Conservation (phyloP, 92 coral and sea anemone genomes). For the Heliopora coerulea region DNA sequence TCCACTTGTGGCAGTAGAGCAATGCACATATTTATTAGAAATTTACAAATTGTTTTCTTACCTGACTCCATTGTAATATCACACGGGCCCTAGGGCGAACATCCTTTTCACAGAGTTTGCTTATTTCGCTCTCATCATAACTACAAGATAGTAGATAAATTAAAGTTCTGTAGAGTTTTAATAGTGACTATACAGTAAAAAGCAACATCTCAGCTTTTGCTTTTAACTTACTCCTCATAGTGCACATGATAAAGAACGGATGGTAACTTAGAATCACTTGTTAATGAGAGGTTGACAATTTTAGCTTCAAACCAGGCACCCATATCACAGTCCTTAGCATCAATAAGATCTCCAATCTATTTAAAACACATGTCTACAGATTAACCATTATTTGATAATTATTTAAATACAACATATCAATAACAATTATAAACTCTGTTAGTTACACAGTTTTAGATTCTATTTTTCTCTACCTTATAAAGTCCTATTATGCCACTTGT, state of each 20-base stretch:
- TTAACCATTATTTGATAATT: too few relatives aligned
- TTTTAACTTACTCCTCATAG: slow-evolving; percentile 84
- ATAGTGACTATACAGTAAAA: too few relatives aligned
- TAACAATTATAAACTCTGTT: too few relatives aligned
- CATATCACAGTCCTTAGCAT: slow-evolving; percentile 90
- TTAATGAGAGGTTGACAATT: slow-evolving; percentile 64
- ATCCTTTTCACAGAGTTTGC: slow-evolving; percentile 65
- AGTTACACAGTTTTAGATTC: too few relatives aligned
- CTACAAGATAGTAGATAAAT: slow-evolving; percentile 32
- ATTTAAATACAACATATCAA: too few relatives aligned
- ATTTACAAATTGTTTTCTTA: not conserved
- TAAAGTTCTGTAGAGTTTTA: too few relatives aligned
- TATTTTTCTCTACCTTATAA: slow-evolving; percentile 34
- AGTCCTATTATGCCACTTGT: slow-evolving; percentile 13
- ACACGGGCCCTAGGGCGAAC: slow-evolving; percentile 91
- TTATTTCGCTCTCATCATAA: slow-evolving; percentile 83
- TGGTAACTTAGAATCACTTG: slow-evolving; percentile 50
- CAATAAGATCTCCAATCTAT: slow-evolving; percentile 75
- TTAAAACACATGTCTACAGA: too few relatives aligned
- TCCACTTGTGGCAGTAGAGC: too few relatives aligned
- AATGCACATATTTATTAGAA: too few relatives aligned
- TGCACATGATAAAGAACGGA: slow-evolving; percentile 80
- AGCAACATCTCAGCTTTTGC: too few relatives aligned
- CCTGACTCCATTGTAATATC: slow-evolving; percentile 81
- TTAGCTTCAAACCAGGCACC: slow-evolving; percentile 99